Evolutionary conservation across 2,113 vertebrate species (phyloP).

Genomic region (Esox niger): DNA sequence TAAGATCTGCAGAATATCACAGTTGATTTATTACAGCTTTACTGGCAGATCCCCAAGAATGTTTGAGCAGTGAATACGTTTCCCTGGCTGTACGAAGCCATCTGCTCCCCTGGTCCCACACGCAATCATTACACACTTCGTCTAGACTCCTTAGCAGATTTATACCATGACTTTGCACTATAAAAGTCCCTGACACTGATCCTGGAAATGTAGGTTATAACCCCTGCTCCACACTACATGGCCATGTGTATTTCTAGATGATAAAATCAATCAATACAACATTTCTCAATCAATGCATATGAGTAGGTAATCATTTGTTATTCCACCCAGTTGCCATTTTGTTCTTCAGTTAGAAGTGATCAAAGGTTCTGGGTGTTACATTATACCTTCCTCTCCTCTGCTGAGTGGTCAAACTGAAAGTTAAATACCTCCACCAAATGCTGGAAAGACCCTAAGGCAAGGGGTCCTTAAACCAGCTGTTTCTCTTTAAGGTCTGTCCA

Average conservation of each 20-base stretch:
- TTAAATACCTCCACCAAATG: slow-evolving; percentile 8
- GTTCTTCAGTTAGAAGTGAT: no score
- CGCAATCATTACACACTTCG: slow-evolving; percentile 22
- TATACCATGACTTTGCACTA: slow-evolving; percentile 35
- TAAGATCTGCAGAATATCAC: slow-evolving; percentile 2
- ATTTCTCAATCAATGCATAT: no score
- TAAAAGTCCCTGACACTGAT: slow-evolving; percentile 18
- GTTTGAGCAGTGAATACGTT: not conserved
- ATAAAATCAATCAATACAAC: no score
- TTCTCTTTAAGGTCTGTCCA: slow-evolving; percentile 8
- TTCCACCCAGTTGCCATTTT: no score
- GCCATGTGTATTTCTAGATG: no score
- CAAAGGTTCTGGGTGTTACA: no score
- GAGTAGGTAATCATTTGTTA: no score
- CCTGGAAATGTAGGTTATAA: slow-evolving; percentile 2
- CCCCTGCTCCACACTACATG: not conserved
- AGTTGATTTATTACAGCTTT: not conserved
- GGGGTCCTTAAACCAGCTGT: slow-evolving; percentile 46
- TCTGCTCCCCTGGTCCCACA: slow-evolving; percentile 6
- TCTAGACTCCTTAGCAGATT: slow-evolving; percentile 37
- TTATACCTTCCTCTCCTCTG: no score
- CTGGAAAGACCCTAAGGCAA: slow-evolving; percentile 18
- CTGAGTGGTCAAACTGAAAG: slow-evolving; percentile 23
- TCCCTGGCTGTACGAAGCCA: not conserved
- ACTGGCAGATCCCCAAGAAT: not conserved